Evolutionary conservation across 2,113 vertebrate genomes (phyloP), one percentile per base, ranked within the genome.

Genomic region (Heloderma charlesbogerti): DNA sequence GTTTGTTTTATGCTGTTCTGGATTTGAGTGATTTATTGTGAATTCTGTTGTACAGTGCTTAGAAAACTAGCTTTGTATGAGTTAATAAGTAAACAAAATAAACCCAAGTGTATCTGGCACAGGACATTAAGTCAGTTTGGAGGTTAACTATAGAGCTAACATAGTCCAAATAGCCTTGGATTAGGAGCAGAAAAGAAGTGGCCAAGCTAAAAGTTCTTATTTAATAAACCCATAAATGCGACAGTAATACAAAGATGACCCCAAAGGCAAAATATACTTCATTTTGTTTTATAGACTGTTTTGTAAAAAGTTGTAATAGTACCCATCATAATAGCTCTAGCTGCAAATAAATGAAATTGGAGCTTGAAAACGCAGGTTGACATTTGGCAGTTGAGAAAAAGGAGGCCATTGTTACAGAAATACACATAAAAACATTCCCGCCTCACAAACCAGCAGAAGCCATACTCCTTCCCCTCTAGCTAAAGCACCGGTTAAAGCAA

Each of bases 221-320:
- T 37, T 18, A 37, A 10, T n/a, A 4, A 13, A 71, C 40, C 3
- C 48, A 54, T 27, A 0, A 45, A 67, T 15, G 71, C 15, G 13
- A 0, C 12, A 54, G 60, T 2, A n/a, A n/a, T n/a, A 0, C 25
- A 88, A 57, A 34, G 8, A 25, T 0, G 0, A 37, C 3, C 71
- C 1, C 0, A 3, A 0, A 20, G 8, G 0, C 66, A 37, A 31
- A 15, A n/a, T 29, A 20, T 18, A 1, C 34, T 27, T 67, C 29
- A 0, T 13, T 60, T n/a, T 3, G 37, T 1, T 40, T 74, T 75
- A 75, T 29, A 75, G n/a, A n/a, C n/a, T n/a, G n/a, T n/a, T n/a
- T n/a, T n/a, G n/a, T n/a, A 25, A 74, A 86, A 86, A 74, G 31
- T 1, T 27, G 12, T 45, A 88, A 8, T 57, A 31, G 87, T 74